A percentile compares a stretch with the other conserved stretches of the same genome.
These are phyloP conservation scores for Sebastiscus albofasciatus DNA, from an alignment of 2,797 vertebrate species.

Conservation along the genomic window DNA sequence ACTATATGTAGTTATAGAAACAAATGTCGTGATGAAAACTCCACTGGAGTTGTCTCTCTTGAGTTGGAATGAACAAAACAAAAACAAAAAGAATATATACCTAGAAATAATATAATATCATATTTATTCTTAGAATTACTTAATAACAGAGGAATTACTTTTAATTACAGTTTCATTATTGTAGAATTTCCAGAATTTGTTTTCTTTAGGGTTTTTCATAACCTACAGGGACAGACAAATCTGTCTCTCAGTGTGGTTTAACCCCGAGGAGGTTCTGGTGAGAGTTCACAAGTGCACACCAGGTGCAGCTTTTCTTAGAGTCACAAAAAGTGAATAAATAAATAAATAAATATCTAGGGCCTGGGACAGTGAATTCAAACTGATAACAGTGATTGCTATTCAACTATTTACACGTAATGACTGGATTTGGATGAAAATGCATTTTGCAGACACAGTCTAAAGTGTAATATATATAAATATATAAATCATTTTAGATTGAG, in stretches of 20 bases:
- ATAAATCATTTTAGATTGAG: background rate
- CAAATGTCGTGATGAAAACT: background rate
- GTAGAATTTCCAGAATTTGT: background rate
- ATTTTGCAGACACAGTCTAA: background rate
- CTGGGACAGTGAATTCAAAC: background rate
- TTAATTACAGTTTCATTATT: background rate
- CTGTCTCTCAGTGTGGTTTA: background rate
- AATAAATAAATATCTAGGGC: background rate
- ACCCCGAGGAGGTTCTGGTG: background rate
- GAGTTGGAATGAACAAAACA: background rate
- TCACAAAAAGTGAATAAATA: background rate
- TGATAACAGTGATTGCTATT: background rate
- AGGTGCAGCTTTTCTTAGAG: background rate
- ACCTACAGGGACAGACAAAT: background rate
- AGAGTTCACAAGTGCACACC: background rate
- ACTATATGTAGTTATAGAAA: background rate
- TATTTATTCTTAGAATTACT: background rate
- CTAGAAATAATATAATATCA: no score
- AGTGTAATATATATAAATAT: background rate
- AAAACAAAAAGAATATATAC: no score
- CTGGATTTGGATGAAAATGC: background rate
- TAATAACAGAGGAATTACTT: background rate
- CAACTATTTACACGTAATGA: background rate
- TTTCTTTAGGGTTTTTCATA: background rate
- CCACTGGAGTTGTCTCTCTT: background rate